phyloP scores from a whole-genome alignment of 2,888 invertebrate genomes.

The Acleris emargana region DNA sequence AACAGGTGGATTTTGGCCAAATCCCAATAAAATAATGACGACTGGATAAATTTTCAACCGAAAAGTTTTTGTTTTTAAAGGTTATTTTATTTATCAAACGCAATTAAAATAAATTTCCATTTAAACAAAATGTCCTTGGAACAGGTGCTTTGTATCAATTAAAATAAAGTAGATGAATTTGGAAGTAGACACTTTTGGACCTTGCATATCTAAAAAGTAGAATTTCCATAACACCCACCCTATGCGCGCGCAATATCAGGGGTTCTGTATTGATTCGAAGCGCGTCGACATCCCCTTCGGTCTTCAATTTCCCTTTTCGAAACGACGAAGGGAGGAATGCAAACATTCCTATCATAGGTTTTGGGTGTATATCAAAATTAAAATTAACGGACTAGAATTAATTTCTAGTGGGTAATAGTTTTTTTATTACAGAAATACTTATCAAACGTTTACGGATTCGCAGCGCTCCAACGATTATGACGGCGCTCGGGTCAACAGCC shows the following conservation, averaged over 20 bases:
- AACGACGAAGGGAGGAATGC: slow-evolving; percentile 56
- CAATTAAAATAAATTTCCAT: no score
- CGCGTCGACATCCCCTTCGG: slow-evolving; percentile 57
- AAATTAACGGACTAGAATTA: not conserved
- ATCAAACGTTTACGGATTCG: slow-evolving; percentile 28
- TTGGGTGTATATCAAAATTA: slow-evolving; percentile 40
- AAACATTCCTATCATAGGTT: slow-evolving; percentile 52
- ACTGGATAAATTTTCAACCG: no score
- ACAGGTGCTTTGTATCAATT: not conserved
- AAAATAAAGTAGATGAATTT: not conserved
- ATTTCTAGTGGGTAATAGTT: not conserved
- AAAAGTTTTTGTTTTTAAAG: no score
- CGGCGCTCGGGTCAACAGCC: slow-evolving; percentile 50
- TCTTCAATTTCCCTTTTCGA: slow-evolving; percentile 54
- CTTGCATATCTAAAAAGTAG: slow-evolving; percentile 13
- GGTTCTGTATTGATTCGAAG: slow-evolving; percentile 73
- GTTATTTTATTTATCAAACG: no score
- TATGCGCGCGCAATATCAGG: slow-evolving; percentile 70
- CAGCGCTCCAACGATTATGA: slow-evolving; percentile 39
- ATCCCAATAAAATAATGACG: no score
- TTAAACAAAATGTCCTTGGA: not conserved
- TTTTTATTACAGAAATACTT: slow-evolving; percentile 22
- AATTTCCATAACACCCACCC: slow-evolving; percentile 37
- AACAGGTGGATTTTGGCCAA: no score
- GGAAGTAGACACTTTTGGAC: slow-evolving; percentile 5